Evolutionary conservation across 2,888 invertebrate species (phyloP).

Genomic region (Microctonus aethiopoides): DNA sequence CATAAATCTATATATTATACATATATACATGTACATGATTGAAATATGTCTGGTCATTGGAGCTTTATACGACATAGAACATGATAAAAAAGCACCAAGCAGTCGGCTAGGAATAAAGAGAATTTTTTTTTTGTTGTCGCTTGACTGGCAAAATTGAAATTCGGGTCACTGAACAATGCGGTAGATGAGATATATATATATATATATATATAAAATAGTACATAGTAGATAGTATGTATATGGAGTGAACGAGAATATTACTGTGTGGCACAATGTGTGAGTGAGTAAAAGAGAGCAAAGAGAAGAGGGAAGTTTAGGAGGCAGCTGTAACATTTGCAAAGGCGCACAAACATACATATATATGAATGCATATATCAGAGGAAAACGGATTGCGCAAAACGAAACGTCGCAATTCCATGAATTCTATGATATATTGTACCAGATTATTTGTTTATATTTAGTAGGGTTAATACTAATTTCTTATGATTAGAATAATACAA

Average conservation of each 20-base stretch:
- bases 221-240: background rate
- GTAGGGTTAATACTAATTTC: no score
- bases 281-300: constrained; percentile 12
- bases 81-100: background rate
- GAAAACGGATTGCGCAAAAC: constrained; percentile 31
- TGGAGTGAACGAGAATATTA: constrained; percentile 34
- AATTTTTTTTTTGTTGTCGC: constrained; percentile 32
- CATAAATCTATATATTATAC: no score
- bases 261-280: constrained; percentile 13
- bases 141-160: constrained; percentile 45
- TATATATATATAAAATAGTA: background rate
- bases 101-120: background rate
- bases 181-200: constrained; percentile 35
- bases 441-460: constrained; percentile 22
- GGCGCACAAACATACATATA: background rate
- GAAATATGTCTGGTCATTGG: no score
- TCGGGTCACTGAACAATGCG: constrained; percentile 48
- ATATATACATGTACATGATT: no score
- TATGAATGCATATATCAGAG: background rate
- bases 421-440: constrained; percentile 36
- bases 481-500: no score
- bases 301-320: constrained; percentile 6
- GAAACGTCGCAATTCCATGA: constrained; percentile 41
- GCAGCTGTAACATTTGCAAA: constrained; percentile 11
- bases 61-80: background rate